A percentile compares a stretch with the other conserved stretches of the same genome.
Evolutionary conservation across 2,113 vertebrate species (phyloP).

Genomic region (Lophochroa leadbeateri): DNA sequence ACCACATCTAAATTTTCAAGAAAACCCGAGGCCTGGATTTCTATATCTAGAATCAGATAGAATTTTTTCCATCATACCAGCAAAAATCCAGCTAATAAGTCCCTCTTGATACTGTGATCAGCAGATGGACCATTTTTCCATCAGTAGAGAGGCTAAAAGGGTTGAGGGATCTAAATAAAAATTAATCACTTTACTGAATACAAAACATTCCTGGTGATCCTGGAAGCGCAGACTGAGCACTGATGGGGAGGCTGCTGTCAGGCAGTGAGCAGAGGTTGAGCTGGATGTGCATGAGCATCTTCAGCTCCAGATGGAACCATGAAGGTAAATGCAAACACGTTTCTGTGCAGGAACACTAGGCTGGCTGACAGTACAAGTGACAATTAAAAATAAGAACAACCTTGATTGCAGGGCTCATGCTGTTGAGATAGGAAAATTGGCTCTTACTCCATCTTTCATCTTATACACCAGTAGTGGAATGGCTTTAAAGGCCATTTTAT

Average conservation of each 20-base stretch:
- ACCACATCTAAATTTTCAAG: not conserved
- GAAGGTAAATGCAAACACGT: not conserved
- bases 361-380: not conserved
- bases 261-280: not conserved
- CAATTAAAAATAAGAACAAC: not conserved
- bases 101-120: not conserved
- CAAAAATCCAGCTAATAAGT: not conserved
- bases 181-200: not conserved
- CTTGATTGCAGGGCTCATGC: not conserved
- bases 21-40: not conserved
- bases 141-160: rapidly evolving
- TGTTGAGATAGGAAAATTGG: not conserved
- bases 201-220: not conserved
- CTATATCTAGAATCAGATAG: not conserved
- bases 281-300: not conserved
- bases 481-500: constrained; percentile 2
- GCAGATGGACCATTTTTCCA: not conserved
- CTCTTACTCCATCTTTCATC: not conserved
- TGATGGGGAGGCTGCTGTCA: not conserved
- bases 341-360: not conserved
- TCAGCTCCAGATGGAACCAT: rapidly evolving
- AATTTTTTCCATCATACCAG: not conserved
- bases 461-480: not conserved
- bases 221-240: rapidly evolving
- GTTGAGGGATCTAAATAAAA: not conserved